These are phyloP conservation scores for Sebastes nivosus DNA, from an alignment of 2,797 vertebrate genomes.

Conservation along the genomic window DNA sequence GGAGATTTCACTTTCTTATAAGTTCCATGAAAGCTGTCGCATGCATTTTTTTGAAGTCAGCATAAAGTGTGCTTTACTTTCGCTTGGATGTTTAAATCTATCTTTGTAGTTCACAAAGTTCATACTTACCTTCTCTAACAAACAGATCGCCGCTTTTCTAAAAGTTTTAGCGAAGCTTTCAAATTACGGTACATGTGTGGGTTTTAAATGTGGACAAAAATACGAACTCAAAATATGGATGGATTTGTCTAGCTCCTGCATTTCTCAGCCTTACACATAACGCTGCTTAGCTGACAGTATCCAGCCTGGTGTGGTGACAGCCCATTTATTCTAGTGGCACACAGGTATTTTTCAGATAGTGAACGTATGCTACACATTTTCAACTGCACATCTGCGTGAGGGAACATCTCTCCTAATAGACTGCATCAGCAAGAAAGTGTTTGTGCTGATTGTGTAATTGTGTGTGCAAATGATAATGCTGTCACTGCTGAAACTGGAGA, in stretches of 20 bases:
- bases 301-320: conserved; percentile 34
- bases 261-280: conserved; percentile 11
- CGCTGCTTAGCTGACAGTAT: conserved; percentile 34
- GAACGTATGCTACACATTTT: conserved; percentile 16
- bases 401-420: conserved; percentile 1
- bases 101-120: conserved; percentile 36
- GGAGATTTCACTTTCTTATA: conserved; percentile 48
- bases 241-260: conserved; percentile 19
- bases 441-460: conserved; percentile 31
- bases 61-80: conserved; percentile 37
- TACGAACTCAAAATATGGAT: conserved; percentile 20
- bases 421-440: conserved; percentile 50
- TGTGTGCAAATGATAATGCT: not conserved
- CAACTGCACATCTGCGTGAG: conserved; percentile 21
- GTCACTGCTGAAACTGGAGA: not conserved
- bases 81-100: conserved; percentile 23
- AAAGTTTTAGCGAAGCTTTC: not conserved
- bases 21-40: conserved; percentile 44
- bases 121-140: conserved; percentile 5
- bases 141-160: not conserved
- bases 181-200: not conserved
- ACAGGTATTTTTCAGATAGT: conserved; percentile 36
- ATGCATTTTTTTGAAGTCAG: conserved; percentile 45
- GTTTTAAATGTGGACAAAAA: conserved; percentile 9
- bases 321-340: conserved; percentile 45